A percentile compares a stretch with the other conserved stretches of the same genome.
Conservation (phyloP, 2,113 vertebrate species). For the Gymnocephalus cernua region DNA sequence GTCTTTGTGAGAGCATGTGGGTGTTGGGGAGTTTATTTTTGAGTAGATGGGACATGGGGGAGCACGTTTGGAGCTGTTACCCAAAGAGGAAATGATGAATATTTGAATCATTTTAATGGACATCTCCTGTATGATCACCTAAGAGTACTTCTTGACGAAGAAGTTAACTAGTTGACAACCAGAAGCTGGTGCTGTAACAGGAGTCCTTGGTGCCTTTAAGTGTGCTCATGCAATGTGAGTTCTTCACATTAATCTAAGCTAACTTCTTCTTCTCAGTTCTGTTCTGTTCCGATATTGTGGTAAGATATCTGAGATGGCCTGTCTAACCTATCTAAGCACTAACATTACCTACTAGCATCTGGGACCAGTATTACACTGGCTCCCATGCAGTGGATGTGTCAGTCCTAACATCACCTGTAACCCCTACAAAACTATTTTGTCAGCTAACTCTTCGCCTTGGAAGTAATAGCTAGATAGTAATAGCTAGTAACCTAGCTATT, state of each 20-base stretch:
- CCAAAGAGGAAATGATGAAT: conserved; percentile 43
- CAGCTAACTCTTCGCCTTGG: neutral
- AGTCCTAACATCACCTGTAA: neutral
- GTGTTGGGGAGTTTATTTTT: conserved; percentile 32
- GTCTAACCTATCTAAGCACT: neutral
- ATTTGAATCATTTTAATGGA: conserved; percentile 68
- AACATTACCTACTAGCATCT: neutral
- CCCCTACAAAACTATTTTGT: neutral
- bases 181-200: neutral
- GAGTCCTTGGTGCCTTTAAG: conserved; percentile 11
- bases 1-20: neutral
- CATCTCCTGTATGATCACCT: conserved; percentile 49
- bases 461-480: neutral
- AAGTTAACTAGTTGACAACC: conserved; percentile 23
- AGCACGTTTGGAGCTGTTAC: conserved; percentile 7
- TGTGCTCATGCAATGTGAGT: conserved; percentile 9
- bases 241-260: neutral
- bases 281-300: neutral
- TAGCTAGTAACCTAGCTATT: too few relatives aligned
- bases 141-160: neutral
- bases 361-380: neutral
- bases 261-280: conserved; percentile 3
- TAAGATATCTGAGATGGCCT: too few relatives aligned
- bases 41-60: conserved; percentile 23
- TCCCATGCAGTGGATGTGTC: neutral